A percentile compares a stretch with the other conserved stretches of the same genome.
These are phyloP conservation scores for Platycheirus rosarum DNA, from an alignment of 2,888 invertebrate genomes.

Conservation along the genomic window DNA sequence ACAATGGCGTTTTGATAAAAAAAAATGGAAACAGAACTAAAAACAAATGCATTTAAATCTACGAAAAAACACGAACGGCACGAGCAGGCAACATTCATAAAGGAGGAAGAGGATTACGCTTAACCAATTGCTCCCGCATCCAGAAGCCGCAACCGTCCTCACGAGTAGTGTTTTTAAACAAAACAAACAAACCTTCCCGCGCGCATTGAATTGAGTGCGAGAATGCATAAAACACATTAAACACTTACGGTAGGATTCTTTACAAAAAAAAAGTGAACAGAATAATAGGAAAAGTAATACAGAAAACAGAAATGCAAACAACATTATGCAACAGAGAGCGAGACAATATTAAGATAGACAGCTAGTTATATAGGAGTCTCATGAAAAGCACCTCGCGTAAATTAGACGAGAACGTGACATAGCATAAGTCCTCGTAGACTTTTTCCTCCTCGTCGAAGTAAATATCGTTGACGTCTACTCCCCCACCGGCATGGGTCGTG, in stretches of 20 bases:
- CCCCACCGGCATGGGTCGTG: constrained; percentile 79
- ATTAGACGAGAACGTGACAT: constrained; percentile 90
- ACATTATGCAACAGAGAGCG: constrained; percentile 54
- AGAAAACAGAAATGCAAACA: constrained; percentile 29
- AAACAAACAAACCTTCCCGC: constrained; percentile 16
- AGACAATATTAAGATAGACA: constrained; percentile 53
- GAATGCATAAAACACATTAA: background rate
- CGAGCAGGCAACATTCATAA: constrained; percentile 32
- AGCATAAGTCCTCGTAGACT: constrained; percentile 94
- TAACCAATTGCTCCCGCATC: constrained; percentile 25
- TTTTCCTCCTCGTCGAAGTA: constrained; percentile 87
- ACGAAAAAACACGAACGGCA: constrained; percentile 59
- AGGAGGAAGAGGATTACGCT: constrained; percentile 31
- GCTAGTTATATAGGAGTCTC: constrained; percentile 45
- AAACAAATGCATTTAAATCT: constrained; percentile 67
- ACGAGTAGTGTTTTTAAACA: too few species aligned
- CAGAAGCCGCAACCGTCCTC: background rate
- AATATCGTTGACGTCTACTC: constrained; percentile 80
- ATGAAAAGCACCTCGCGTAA: constrained; percentile 86
- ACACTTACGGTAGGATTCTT: constrained; percentile 16
- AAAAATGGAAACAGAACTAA: constrained; percentile 9
- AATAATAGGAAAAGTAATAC: constrained; percentile 12
- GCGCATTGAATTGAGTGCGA: background rate
- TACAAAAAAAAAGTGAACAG: background rate
- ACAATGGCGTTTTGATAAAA: constrained; percentile 7